Conservation (phyloP, 2,797 vertebrate genomes). For the Taeniopygia guttata region DNA sequence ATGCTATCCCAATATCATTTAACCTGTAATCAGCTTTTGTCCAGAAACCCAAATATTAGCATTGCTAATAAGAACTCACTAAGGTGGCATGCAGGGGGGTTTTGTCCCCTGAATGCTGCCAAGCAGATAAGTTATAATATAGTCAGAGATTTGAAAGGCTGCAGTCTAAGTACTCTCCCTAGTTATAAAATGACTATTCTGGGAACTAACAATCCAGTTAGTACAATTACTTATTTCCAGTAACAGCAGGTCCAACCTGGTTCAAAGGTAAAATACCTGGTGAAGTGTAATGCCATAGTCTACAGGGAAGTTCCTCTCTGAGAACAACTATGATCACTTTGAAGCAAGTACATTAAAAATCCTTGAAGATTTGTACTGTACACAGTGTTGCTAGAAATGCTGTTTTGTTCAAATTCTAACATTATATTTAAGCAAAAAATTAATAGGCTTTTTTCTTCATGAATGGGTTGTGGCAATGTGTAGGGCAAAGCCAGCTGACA, state of each 20-base stretch:
- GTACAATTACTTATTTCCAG: conserved; percentile 1
- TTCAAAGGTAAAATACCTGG: conserved; percentile 12
- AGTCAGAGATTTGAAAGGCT: background rate
- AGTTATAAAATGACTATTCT: conserved; percentile 2
- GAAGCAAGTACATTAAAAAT: background rate
- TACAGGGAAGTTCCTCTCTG: background rate
- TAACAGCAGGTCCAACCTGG: background rate
- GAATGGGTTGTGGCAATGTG: background rate
- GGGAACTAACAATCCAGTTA: background rate
- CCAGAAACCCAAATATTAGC: conserved; percentile 6
- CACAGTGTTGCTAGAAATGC: background rate
- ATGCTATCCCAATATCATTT: conserved; percentile 27
- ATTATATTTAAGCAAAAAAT: background rate
- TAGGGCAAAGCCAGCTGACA: background rate
- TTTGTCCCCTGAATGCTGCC: background rate
- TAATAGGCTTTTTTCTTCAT: background rate
- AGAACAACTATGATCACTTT: background rate
- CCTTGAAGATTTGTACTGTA: background rate
- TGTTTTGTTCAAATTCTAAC: background rate
- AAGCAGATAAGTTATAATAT: background rate
- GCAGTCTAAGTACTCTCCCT: background rate
- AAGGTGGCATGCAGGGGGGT: background rate
- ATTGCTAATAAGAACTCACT: background rate
- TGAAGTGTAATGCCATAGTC: background rate
- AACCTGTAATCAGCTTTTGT: background rate